Base-by-base conservation (phyloP, 2,888 invertebrate genomes). In the Caenorhabditis plicata region DNA sequence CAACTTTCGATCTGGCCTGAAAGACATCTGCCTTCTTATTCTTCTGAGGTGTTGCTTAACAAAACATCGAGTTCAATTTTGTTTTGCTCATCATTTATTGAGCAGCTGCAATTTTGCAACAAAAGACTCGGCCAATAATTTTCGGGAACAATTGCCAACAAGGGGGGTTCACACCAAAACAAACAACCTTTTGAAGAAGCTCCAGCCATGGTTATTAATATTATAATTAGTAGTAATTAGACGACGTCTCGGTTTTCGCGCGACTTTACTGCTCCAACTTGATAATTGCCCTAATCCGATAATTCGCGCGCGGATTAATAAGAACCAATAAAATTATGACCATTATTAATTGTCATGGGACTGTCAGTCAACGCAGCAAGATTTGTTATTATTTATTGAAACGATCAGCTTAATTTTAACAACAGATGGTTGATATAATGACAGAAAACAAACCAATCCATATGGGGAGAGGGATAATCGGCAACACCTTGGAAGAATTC, bases 41-140 rank as follows among this genome's bases (percentile, higher is more conserved):
- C 19, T 8, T 44, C 4, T 23, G 39, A 57, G 51, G 51, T 51
- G 57, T 51, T 51, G 47, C 39, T 9, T 38, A 41, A 57, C 51
- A 46, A 57, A 57, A 42, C 42, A 27, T 4, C 19, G 33, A 19
- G 15, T 38, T 32, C 20, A 19, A 19, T 36, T 22, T 36, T n/a
- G n/a, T n/a, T n/a, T 36, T 36, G 19, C 36, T 20, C 33, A 33
- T 33, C 33, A n/a, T n/a, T 33, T n/a, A 7, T n/a, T 9, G 33
- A 33, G 27, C 57, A 57, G 57, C 57, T 57, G 57, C 57, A 57
- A 51, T 51, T n/a, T n/a, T n/a, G n/a, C n/a, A n/a, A n/a, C n/a
- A n/a, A n/a, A n/a, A n/a, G n/a, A n/a, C n/a, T n/a, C n/a, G n/a
- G n/a, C n/a, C n/a, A n/a, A n/a, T n/a, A n/a, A n/a, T n/a, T n/a